Conservation (phyloP, 2,113 vertebrate genomes). For the Alexandromys fortis region DNA sequence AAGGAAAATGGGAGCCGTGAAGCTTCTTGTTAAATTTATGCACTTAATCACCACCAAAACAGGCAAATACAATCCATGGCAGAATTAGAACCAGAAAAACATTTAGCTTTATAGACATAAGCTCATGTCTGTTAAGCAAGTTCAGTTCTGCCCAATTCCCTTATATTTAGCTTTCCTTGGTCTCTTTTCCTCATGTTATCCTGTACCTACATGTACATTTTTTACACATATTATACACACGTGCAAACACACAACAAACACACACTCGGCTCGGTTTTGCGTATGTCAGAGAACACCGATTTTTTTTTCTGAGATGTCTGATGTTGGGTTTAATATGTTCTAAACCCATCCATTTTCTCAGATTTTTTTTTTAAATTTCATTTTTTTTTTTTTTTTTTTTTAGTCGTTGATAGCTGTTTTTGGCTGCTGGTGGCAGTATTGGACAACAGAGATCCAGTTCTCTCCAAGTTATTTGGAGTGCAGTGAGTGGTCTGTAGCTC, state of each 20-base stretch:
- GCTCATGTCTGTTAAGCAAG: background rate
- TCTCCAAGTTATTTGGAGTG: background rate
- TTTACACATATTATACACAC: background rate
- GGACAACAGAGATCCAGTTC: background rate
- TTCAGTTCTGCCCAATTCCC: background rate
- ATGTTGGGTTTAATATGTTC: background rate
- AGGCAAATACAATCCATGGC: background rate
- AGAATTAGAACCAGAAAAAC: background rate
- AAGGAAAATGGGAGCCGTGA: background rate
- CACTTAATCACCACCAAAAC: background rate
- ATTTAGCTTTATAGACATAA: background rate
- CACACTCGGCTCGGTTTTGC: background rate
- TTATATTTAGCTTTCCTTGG: background rate
- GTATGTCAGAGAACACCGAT: background rate
- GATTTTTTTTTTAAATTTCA: background rate
- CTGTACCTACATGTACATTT: background rate
- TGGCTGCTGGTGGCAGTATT: background rate
- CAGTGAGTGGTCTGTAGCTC: background rate
- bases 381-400: background rate
- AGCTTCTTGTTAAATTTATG: background rate
- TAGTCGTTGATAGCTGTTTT: background rate
- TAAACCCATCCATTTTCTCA: background rate
- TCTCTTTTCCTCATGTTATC: background rate
- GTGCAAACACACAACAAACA: background rate
- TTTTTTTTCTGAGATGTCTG: background rate